phyloP scores from a whole-genome alignment of 2,113 vertebrate genomes.

The Lipophrys pholis region DNA sequence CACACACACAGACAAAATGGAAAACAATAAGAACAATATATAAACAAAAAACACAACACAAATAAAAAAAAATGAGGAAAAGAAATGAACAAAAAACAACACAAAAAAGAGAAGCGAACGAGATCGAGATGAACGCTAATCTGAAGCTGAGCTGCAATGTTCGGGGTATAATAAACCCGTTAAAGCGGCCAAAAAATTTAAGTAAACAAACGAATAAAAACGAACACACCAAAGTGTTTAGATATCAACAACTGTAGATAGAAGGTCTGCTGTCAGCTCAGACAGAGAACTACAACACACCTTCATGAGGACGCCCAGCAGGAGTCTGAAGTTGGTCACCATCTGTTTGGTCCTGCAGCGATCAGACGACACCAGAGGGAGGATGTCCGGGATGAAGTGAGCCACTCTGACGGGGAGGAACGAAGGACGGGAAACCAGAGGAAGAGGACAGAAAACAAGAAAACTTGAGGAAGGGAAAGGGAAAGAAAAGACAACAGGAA shows the following conservation, averaged over 20 bases:
- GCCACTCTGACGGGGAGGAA: conserved; percentile 87
- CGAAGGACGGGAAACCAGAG: background rate
- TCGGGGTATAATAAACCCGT: no score
- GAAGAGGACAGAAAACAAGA: background rate
- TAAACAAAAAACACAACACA: background rate
- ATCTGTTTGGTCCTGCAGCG: conserved; percentile 77
- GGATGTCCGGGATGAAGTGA: conserved; percentile 93
- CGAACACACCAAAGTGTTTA: no score
- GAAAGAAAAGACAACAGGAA: no score
- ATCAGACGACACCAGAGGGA: conserved; percentile 85
- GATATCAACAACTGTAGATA: background rate
- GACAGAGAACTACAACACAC: conserved; percentile 28
- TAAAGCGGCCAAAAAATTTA: background rate
- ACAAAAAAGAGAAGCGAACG: background rate
- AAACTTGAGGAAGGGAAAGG: no score
- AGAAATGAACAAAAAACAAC: no score
- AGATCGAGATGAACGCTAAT: background rate
- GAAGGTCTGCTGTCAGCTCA: no score
- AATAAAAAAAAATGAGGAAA: no score
- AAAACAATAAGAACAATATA: no score
- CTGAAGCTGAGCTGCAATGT: no score
- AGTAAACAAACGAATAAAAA: background rate
- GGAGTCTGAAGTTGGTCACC: conserved; percentile 90
- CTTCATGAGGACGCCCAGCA: conserved; percentile 88
- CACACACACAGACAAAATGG: background rate